Evolutionary conservation across 2,888 invertebrate genomes (phyloP).

Genomic region (Xanthostigma xanthostigma): DNA sequence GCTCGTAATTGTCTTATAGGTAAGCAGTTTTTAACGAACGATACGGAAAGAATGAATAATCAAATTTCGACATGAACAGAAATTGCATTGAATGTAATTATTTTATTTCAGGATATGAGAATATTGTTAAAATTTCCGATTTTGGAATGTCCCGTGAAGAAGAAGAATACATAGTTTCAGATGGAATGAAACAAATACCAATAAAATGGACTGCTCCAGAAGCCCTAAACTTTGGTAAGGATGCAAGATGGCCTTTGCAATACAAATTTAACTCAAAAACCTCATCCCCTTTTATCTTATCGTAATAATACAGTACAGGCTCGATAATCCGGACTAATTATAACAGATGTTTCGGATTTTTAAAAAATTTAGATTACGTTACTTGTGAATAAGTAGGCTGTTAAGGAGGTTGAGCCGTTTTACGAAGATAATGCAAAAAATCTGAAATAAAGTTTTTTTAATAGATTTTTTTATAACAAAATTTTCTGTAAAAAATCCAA

Average conservation of each 20-base stretch:
- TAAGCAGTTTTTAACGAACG: constrained; percentile 18
- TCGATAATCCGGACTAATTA: too few relatives aligned
- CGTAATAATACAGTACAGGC: too few relatives aligned
- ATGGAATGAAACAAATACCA: constrained; percentile 96
- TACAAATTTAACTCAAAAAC: not conserved
- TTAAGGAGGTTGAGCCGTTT: too few relatives aligned
- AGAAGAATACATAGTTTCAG: constrained; percentile 91
- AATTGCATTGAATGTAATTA: not conserved
- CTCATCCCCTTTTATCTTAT: too few relatives aligned
- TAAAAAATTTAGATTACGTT: too few relatives aligned
- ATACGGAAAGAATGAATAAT: too few relatives aligned
- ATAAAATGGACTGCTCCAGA: constrained; percentile 99
- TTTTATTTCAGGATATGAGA: constrained; percentile 47
- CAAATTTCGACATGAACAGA: not conserved
- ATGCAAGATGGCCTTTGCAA: not conserved
- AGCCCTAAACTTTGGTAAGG: constrained; percentile 78
- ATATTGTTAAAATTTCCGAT: constrained; percentile 90
- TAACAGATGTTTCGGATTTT: too few relatives aligned
- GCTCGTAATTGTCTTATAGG: constrained; percentile 86
- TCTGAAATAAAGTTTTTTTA: too few relatives aligned
- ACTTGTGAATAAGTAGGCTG: too few relatives aligned
- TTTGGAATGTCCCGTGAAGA: constrained; percentile 97
- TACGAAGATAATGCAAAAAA: too few relatives aligned
- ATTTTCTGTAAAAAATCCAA: too few relatives aligned
- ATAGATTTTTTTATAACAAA: too few relatives aligned